Conservation (phyloP, 2,888 invertebrate species). For the Amiota minor region DNA sequence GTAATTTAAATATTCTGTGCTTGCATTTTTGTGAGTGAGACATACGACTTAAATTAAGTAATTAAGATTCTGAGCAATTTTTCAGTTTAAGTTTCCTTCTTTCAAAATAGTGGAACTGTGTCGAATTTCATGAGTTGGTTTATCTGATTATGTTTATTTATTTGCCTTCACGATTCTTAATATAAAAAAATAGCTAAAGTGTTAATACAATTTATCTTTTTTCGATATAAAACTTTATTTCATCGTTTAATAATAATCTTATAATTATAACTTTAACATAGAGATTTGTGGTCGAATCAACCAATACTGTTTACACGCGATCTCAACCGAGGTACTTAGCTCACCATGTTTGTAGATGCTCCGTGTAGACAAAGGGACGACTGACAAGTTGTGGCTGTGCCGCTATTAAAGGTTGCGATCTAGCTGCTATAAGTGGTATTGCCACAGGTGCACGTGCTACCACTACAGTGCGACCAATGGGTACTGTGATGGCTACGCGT, state of each 20-base stretch:
- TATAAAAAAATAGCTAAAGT: no score
- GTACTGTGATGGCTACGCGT: constrained; percentile 53
- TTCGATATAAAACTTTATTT: neutral
- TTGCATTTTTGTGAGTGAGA: no score
- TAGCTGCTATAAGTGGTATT: constrained; percentile 51
- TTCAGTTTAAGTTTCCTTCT: no score
- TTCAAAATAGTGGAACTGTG: no score
- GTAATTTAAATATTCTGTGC: no score
- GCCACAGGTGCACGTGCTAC: constrained; percentile 50
- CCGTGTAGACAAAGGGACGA: constrained; percentile 37
- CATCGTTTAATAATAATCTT: neutral
- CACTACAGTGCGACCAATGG: constrained; percentile 38
- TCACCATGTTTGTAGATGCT: constrained; percentile 37
- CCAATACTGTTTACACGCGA: neutral
- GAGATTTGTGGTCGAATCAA: constrained; percentile 1
- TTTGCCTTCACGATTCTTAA: no score
- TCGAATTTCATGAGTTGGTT: no score
- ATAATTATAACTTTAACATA: neutral
- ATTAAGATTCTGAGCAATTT: no score
- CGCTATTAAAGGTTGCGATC: constrained; percentile 56
- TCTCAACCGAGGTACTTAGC: no score
- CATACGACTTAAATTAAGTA: no score
- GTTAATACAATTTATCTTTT: no score
- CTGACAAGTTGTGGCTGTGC: constrained; percentile 43
- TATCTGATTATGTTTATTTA: no score